These are phyloP conservation scores for Artemia franciscana DNA, from an alignment of 1,140 invertebrate genomes.

Conservation along the genomic window DNA sequence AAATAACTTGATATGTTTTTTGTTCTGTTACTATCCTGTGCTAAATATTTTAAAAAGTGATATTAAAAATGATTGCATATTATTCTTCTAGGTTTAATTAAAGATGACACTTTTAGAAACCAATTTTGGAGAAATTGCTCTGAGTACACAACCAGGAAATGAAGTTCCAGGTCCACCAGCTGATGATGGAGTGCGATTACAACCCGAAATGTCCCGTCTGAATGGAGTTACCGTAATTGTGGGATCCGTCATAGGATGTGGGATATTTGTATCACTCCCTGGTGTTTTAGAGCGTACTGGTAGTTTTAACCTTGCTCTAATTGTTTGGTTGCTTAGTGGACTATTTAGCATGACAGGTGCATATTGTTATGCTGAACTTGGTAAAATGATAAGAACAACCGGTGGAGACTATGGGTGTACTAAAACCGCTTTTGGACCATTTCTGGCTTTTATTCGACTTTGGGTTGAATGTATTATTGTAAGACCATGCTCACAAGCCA, in stretches of 20 bases:
- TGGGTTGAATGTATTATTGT: constrained; percentile 97
- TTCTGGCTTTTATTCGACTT: too few species aligned
- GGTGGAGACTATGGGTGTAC: constrained; percentile 93
- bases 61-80: too few species aligned
- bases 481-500: constrained; percentile 71
- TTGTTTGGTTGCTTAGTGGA: constrained; percentile 64
- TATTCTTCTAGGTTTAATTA: too few species aligned
- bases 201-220: constrained; percentile 76
- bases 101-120: too few species aligned
- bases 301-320: constrained; percentile 56
- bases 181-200: constrained; percentile 36
- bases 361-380: constrained; percentile 79
- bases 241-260: constrained; percentile 78
- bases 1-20: too few species aligned
- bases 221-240: constrained; percentile 79
- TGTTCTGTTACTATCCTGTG: too few species aligned
- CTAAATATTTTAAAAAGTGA: too few species aligned
- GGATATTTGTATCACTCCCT: constrained; percentile 80
- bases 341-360: constrained; percentile 79
- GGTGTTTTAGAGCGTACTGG: constrained; percentile 64
- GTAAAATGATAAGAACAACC: constrained; percentile 80
- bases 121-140: constrained; percentile 18
- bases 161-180: constrained; percentile 14
- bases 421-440: constrained; percentile 84
- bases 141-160: constrained; percentile 10